phyloP scores from a whole-genome alignment of 1,140 invertebrate genomes.

The Paraescarpia echinospica region DNA sequence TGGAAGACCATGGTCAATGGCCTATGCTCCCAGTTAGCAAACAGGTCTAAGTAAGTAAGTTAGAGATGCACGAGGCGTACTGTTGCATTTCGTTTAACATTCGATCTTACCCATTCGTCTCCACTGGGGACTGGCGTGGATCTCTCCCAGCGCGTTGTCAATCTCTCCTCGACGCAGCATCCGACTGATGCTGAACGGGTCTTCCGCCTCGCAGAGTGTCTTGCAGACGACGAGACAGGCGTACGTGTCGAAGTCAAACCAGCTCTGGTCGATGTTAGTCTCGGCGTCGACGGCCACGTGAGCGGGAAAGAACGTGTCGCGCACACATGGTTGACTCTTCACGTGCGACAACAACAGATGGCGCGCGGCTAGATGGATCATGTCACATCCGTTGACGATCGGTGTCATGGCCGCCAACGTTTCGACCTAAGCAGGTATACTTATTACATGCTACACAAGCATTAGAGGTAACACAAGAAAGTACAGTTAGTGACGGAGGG shows the following conservation, averaged over 20 bases:
- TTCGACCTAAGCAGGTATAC: background rate
- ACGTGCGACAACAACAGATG: slow-evolving; percentile 22
- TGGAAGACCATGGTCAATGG: too few species aligned
- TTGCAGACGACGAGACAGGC: slow-evolving; percentile 19
- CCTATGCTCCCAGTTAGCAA: too few species aligned
- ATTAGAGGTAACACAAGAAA: too few species aligned
- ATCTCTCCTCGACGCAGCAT: slow-evolving; percentile 39
- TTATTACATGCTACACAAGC: too few species aligned
- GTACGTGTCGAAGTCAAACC: slow-evolving; percentile 28
- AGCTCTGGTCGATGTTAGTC: slow-evolving; percentile 10
- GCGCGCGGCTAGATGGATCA: background rate
- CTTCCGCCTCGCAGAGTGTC: slow-evolving; percentile 38
- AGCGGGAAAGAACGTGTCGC: slow-evolving; percentile 22
- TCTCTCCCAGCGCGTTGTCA: slow-evolving; percentile 36
- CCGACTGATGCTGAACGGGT: slow-evolving; percentile 41
- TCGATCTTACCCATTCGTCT: slow-evolving; percentile 45
- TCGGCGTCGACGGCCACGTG: background rate
- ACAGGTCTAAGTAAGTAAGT: too few species aligned
- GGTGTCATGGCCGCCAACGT: background rate
- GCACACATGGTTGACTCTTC: slow-evolving; percentile 23
- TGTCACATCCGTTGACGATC: background rate
- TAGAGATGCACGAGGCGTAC: too few species aligned
- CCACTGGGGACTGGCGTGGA: slow-evolving; percentile 46
- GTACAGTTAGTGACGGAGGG: too few species aligned
- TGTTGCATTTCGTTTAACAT: too few species aligned